phyloP scores from a whole-genome alignment of 1,140 invertebrate genomes.

The silkworm (Bombyx mori) region ASM3026992v2 NC_085124.1:14415501-14416000 shows the following conservation, averaged over 20 bases:
- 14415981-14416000: conserved; percentile 29
- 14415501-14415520: conserved; percentile 71
- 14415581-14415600: conserved; percentile 67
- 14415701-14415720: conserved; percentile 76
- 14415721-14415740: conserved; percentile 35
- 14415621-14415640: conserved; percentile 68
- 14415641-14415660: conserved; percentile 59
- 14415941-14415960: conserved; percentile 51
- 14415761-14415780: conserved; percentile 46
- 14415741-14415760: conserved; percentile 56
- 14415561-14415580: conserved; percentile 54
- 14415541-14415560: conserved; percentile 63
- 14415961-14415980: conserved; percentile 28
- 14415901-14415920: conserved; percentile 68
- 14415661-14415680: conserved; percentile 71
- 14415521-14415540: conserved; percentile 75
- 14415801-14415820: conserved; percentile 47
- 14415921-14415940: conserved; percentile 65
- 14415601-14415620: conserved; percentile 73
- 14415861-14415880: conserved; percentile 66
- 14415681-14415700: conserved; percentile 81
- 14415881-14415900: conserved; percentile 66
- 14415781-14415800: conserved; percentile 51
- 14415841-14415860: conserved; percentile 65
- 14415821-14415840: conserved; percentile 43